Evolutionary conservation across 1,140 invertebrate species (phyloP).

Genomic region (Spodoptera litura): DNA sequence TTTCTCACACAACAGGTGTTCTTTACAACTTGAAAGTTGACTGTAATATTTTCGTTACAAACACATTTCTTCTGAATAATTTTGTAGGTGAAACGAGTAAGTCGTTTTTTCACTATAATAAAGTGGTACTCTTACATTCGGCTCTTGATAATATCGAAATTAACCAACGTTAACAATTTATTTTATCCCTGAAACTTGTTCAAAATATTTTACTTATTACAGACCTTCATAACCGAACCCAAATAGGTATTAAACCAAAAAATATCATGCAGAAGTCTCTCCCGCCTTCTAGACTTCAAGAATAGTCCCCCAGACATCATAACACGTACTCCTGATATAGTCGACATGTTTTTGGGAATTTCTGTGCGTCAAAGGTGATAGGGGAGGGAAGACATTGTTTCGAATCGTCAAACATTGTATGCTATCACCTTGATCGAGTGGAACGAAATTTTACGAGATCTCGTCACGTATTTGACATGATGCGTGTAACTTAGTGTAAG

Average conservation of each 20-base stretch:
- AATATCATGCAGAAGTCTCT: background rate
- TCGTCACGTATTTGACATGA: slow-evolving; percentile 20
- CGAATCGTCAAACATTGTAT: slow-evolving; percentile 55
- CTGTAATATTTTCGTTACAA: no score
- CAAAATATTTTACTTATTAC: no score
- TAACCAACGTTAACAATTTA: no score
- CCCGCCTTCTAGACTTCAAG: background rate
- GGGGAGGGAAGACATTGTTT: slow-evolving; percentile 67
- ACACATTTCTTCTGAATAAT: no score
- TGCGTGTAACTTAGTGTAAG: slow-evolving; percentile 15
- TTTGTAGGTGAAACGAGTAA: no score
- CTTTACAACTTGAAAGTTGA: no score
- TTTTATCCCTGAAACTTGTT: no score
- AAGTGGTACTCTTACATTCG: no score
- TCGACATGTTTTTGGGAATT: slow-evolving; percentile 64
- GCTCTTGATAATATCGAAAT: no score
- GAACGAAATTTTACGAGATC: slow-evolving; percentile 14
- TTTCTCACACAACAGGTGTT: background rate
- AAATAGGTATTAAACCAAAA: background rate
- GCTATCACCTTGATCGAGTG: slow-evolving; percentile 38
- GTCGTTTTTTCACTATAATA: no score
- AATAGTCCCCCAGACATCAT: slow-evolving; percentile 59
- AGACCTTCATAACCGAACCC: no score
- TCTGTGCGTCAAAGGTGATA: slow-evolving; percentile 65
- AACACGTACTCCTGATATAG: slow-evolving; percentile 68